A percentile compares a stretch with the other conserved stretches of the same genome.
phyloP scores from a whole-genome alignment of 1,140 invertebrate species.

The Drosophila pseudoobscura region DNA sequence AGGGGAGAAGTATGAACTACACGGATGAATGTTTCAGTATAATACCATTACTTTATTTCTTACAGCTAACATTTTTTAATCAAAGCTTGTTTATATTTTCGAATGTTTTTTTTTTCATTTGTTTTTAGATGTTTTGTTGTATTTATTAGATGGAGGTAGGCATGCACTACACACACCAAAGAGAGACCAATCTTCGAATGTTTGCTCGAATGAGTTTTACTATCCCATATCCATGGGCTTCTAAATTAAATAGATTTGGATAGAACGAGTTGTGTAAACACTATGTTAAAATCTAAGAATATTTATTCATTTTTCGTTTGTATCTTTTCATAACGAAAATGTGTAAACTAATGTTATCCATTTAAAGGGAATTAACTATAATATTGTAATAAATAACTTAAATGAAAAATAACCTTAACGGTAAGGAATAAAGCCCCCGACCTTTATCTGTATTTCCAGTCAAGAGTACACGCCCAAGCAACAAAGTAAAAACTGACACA shows the following conservation, averaged over 20 bases:
- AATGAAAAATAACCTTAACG: conserved; percentile 12
- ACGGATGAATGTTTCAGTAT: conserved; percentile 10
- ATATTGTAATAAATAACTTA: conserved; percentile 42
- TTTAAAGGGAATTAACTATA: conserved; percentile 40
- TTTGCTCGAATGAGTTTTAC: conserved; percentile 36
- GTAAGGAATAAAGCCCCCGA: conserved; percentile 48
- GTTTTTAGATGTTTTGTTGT: conserved; percentile 6
- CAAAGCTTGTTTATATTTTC: conserved; percentile 50
- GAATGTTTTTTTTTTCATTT: conserved; percentile 23
- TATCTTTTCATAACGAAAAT: conserved; percentile 19
- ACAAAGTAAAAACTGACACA: conserved; percentile 3
- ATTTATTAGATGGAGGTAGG: background rate
- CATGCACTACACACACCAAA: conserved; percentile 1
- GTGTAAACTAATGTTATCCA: conserved; percentile 40
- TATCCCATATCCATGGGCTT: conserved; percentile 21
- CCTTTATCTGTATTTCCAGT: conserved; percentile 37
- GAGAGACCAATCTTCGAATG: conserved; percentile 36
- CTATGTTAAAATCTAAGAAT: conserved; percentile 42
- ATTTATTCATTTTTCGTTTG: conserved; percentile 7
- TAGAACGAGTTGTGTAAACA: conserved; percentile 58
- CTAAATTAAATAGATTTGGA: conserved; percentile 48
- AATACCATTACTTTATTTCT: conserved; percentile 50
- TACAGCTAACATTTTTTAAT: conserved; percentile 47
- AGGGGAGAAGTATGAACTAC: no score
- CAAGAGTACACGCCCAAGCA: conserved; percentile 10